phyloP scores from a whole-genome alignment of 2,113 vertebrate genomes.

The Lagopus muta region DNA sequence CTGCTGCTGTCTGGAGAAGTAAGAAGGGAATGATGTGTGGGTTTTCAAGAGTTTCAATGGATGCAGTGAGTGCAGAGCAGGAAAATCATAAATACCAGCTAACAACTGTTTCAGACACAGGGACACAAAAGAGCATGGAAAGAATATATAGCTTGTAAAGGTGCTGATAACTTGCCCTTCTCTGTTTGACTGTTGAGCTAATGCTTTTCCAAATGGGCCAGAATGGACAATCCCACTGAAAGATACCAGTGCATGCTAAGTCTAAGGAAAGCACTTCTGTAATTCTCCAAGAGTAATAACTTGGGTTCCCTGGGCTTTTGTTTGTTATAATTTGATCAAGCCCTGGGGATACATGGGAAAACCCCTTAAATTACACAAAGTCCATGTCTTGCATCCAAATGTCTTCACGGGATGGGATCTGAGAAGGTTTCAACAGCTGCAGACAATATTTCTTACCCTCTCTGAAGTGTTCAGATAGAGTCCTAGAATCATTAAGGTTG shows the following conservation, averaged over 20 bases:
- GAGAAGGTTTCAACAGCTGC: background rate
- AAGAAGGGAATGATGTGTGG: background rate
- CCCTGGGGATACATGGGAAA: background rate
- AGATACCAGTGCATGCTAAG: background rate
- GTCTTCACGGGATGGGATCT: background rate
- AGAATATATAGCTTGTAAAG: background rate
- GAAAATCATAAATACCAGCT: background rate
- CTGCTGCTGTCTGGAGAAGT: background rate
- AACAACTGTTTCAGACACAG: background rate
- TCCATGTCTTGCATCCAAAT: accelerated
- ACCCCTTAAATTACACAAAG: background rate
- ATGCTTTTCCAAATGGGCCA: background rate
- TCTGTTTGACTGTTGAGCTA: background rate
- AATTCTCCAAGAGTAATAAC: background rate
- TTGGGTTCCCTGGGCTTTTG: background rate
- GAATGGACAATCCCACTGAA: background rate
- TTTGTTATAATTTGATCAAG: background rate
- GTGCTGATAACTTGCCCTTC: background rate
- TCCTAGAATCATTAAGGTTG: too few species aligned
- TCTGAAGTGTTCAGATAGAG: background rate
- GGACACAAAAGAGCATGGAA: background rate
- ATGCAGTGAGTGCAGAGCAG: background rate
- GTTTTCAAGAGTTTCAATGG: background rate
- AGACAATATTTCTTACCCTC: background rate
- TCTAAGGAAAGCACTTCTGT: background rate